Evolutionary conservation across 2,113 vertebrate species (phyloP).

Genomic region (Microtus montanus): DNA sequence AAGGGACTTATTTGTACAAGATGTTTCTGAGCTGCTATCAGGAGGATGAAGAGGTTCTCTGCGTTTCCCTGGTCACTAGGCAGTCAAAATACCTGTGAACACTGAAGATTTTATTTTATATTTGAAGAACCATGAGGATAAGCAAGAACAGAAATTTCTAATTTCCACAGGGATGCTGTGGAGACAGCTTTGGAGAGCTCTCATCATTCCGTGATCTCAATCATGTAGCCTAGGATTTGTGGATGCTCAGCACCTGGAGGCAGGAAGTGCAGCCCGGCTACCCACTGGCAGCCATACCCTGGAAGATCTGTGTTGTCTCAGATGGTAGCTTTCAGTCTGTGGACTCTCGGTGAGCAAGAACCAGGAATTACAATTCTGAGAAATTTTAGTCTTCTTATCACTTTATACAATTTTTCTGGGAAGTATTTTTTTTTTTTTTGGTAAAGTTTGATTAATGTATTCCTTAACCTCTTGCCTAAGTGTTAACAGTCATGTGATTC

Average conservation of each 20-base stretch:
- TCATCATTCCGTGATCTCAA: neutral
- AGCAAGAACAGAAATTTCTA: neutral
- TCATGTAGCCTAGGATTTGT: neutral
- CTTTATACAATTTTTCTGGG: neutral
- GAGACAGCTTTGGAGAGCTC: neutral
- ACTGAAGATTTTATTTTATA: neutral
- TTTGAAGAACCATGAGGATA: slow-evolving; percentile 20
- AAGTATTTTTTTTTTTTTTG: neutral
- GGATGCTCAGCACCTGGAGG: neutral
- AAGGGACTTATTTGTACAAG: neutral
- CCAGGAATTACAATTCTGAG: neutral
- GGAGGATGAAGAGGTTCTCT: neutral
- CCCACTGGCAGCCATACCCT: fast-evolving
- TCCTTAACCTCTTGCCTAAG: neutral
- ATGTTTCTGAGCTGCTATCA: neutral
- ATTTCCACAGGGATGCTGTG: neutral
- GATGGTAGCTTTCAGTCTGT: neutral
- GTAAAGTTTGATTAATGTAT: neutral
- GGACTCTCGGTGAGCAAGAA: neutral
- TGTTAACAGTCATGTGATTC: neutral
- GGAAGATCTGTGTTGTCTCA: neutral
- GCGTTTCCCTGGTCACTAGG: neutral
- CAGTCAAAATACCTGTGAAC: neutral
- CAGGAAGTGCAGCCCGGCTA: neutral
- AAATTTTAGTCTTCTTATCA: slow-evolving; percentile 4